Evolutionary conservation across 1,140 invertebrate genomes (phyloP), one percentile per base, ranked within the genome.

Genomic region (Leucophenga varia): DNA sequence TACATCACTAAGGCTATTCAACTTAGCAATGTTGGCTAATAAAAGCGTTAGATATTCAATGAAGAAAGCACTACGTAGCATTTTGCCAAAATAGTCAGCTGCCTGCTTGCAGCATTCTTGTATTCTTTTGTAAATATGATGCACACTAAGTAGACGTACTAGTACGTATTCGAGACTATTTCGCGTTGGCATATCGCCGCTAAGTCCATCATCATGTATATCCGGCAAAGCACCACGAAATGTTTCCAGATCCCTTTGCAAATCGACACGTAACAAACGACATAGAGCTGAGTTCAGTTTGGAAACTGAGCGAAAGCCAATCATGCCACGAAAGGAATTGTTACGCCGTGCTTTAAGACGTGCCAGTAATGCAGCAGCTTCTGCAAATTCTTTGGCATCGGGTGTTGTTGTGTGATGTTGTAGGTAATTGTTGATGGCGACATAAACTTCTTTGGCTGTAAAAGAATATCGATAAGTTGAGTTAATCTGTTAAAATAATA

Each of bases 311-410:
- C 57, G 53, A 30, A 71, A 73, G 5, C 70, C 70, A 0, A 55
- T 68, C 56, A 73, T 60, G 7, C 49, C 40, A 0, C 41, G 55
- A 43, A 73, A 73, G 1, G 70, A 73, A 28, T 64, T 71, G 22
- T 73, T 69, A 2, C 70, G 58, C 2, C 70, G 58, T 5, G 70
- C 67, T 57, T 71, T 70, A 0, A 73, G 44, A 2, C 70, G 50
- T 6, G 61, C 61, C 18, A 72, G 54, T 14, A 73, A 28, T 1
- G 70, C 70, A 3, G 70, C 64, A 3, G 67, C 56, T 13, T 73
- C 25, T 9, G 55, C 51, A 7, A 73, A 71, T 5, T 64, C 64
- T 18, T 31, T 18, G 0, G 43, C 36, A 30, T 54, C 45, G 5
- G 43, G 39, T 3, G 41, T 18, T 14, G 31, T 35, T 16, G 54